These are phyloP conservation scores for Australoheros facetus DNA, from an alignment of 2,797 vertebrate species.

Conservation along the genomic window DNA sequence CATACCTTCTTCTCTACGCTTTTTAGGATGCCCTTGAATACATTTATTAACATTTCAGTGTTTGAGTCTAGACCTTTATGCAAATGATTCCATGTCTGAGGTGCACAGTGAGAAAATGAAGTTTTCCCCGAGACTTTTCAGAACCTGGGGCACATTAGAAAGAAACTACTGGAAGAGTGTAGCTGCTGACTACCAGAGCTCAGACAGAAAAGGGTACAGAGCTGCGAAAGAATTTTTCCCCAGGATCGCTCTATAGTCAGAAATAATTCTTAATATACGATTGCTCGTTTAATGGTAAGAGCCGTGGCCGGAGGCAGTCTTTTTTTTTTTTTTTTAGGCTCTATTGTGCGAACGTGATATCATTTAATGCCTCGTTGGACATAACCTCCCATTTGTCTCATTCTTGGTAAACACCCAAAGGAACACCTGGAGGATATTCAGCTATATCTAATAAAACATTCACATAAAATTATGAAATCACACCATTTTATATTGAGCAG, in stretches of 20 bases:
- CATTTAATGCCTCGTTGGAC: neutral
- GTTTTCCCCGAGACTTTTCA: neutral
- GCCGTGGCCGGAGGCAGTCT: neutral
- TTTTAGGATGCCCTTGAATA: neutral
- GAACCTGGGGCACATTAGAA: neutral
- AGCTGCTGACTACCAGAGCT: neutral
- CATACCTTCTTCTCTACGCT: neutral
- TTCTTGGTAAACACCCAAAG: neutral
- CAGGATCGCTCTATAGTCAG: neutral
- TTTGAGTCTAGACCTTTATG: neutral
- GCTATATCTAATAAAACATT: neutral
- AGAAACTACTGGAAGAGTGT: neutral
- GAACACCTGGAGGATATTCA: neutral
- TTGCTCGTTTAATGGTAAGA: neutral
- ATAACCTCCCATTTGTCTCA: neutral
- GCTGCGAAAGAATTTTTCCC: neutral
- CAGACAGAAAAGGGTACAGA: neutral
- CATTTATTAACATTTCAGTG: neutral
- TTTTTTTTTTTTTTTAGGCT: neutral
- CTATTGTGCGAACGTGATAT: neutral
- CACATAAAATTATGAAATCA: no score
- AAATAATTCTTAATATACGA: neutral
- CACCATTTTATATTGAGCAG: no score
- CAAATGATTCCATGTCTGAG: neutral
- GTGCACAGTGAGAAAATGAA: neutral